Evolutionary conservation across 2,888 invertebrate species (phyloP).

Genomic region (Dynastes maya): DNA sequence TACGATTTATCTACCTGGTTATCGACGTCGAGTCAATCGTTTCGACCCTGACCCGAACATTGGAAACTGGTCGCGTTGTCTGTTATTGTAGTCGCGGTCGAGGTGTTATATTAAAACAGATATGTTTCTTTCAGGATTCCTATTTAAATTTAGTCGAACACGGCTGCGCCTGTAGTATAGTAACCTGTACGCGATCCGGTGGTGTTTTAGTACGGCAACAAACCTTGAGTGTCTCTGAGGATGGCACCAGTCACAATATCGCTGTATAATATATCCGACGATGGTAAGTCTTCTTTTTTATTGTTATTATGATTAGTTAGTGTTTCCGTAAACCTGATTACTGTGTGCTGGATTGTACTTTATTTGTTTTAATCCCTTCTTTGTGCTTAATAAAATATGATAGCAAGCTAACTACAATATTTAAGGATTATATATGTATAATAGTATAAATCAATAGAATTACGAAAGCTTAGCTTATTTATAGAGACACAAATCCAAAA

Average conservation of each 20-base stretch:
- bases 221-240: slow-evolving; percentile 15
- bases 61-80: slow-evolving; percentile 5
- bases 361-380: not conserved
- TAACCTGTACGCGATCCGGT: slow-evolving; percentile 8
- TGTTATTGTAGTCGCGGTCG: not conserved
- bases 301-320: not conserved
- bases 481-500: too few species aligned
- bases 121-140: slow-evolving; percentile 17
- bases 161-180: not conserved
- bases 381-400: not conserved
- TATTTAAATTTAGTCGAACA: not conserved
- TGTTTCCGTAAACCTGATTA: too few species aligned
- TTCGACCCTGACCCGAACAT: slow-evolving; percentile 16
- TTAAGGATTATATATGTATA: too few species aligned
- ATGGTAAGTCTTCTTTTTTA: slow-evolving; percentile 12
- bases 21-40: not conserved
- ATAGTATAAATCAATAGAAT: too few species aligned
- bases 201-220: slow-evolving; percentile 5
- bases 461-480: too few species aligned
- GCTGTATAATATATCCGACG: slow-evolving; percentile 20
- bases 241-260: slow-evolving; percentile 33
- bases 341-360: too few species aligned
- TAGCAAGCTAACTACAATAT: too few species aligned
- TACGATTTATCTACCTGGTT: not conserved
- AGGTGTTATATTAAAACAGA: slow-evolving; percentile 10